Conservation (phyloP, 2,888 invertebrate genomes). For the Mechanitis mazaeus region DNA sequence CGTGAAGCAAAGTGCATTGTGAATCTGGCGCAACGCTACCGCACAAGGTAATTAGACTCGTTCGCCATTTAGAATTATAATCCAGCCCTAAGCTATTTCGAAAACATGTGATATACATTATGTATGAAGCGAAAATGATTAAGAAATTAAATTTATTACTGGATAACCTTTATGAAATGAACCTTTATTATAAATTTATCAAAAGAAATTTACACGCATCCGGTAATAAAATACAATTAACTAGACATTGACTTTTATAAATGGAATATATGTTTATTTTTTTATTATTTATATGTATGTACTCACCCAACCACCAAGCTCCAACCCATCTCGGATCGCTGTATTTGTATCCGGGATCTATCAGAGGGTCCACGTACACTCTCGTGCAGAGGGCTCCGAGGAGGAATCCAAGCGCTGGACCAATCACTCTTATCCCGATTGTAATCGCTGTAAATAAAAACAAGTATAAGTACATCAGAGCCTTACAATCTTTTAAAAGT, state of each 20-base stretch:
- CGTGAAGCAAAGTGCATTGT: conserved; percentile 34
- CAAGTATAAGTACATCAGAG: conserved; percentile 7
- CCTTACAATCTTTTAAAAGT: not conserved
- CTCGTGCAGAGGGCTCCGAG: conserved; percentile 92
- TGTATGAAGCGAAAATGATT: conserved; percentile 10
- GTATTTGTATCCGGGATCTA: conserved; percentile 84
- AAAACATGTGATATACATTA: conserved; percentile 13
- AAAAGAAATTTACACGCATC: not conserved
- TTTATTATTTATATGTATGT: conserved; percentile 6
- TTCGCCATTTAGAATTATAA: not conserved
- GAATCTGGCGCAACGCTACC: conserved; percentile 14
- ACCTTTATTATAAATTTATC: too few species aligned
- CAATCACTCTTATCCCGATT: conserved; percentile 92
- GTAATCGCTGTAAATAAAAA: conserved; percentile 83
- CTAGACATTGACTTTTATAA: conserved; percentile 24
- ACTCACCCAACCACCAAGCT: conserved; percentile 97
- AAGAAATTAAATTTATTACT: conserved; percentile 3
- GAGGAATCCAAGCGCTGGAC: conserved; percentile 93
- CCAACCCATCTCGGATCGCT: conserved; percentile 95
- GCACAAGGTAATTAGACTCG: conserved; percentile 18
- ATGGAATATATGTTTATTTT: conserved; percentile 6
- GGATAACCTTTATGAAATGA: not conserved
- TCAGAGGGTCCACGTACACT: conserved; percentile 87
- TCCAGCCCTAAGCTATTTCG: not conserved
- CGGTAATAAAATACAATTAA: conserved; percentile 16